Evolutionary conservation across 2,888 invertebrate genomes (phyloP), one percentile per base, ranked within the genome.

Genomic region (Entomobrya multifasciata): DNA sequence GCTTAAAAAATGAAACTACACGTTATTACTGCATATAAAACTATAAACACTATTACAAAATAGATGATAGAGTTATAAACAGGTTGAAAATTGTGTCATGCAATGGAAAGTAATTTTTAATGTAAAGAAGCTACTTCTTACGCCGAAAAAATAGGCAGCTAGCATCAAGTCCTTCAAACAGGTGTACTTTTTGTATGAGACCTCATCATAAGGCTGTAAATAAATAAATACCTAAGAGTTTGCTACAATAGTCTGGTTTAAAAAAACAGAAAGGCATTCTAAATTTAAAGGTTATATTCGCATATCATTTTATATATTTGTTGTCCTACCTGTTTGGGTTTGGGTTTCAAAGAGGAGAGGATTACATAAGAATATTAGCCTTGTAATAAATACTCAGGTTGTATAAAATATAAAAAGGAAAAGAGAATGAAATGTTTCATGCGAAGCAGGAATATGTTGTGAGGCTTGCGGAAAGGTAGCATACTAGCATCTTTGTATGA

Each of bases 141-240:
- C 20, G 10, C 52, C 11, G 20, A 10, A 76, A 76, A 55, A 60
- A 57, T 47, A 44, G 76, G 60, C 60, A 57, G 44, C 25, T 36
- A n/a, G n/a, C 36, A 36, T 44, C 72, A 72, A 30, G 72, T 52
- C 52, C 49, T 72, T 49, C 27, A 72, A 72, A 72, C 72, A 72
- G 72, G 72, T 72, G 8, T 10, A 5, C 25, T 72, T 72, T 72
- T 15, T 27, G 30, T 41, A 60, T 20, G 22, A 25, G 27, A 78
- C 41, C 10, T 15, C 5, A 47, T 44, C 22, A 44, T 11, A 65
- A 78, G 60, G 65, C 44, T 81, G 70, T 81, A 81, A 81, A 81
- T 81, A 81, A 81, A 81, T 81, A 81, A 81, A 81, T 81, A 81
- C 55, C 52, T 49, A 13, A 30, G 74, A 49, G 47, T 74, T 20